phyloP scores from a whole-genome alignment of 1,140 invertebrate species.

The Hydropsyche tenuis region DNA sequence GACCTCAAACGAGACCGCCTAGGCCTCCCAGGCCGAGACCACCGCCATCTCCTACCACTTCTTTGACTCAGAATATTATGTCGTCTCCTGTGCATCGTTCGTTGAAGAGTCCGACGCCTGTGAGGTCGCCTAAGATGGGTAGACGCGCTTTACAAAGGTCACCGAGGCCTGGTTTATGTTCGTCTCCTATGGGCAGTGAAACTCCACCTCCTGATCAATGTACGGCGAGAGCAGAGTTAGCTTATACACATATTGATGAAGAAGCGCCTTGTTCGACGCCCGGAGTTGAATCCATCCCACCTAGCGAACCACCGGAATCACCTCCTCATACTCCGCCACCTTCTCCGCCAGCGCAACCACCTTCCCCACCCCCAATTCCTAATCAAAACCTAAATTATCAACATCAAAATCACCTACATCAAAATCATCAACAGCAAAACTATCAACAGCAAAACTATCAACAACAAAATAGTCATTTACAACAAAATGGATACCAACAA shows the following conservation, averaged over 20 bases:
- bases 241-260: constrained; percentile 39
- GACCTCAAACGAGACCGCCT: constrained; percentile 66
- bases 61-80: constrained; percentile 53
- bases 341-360: constrained; percentile 38
- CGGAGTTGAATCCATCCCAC: constrained; percentile 55
- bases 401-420: too few species aligned
- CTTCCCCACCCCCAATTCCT: constrained; percentile 33
- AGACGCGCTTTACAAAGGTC: constrained; percentile 60
- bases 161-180: constrained; percentile 52
- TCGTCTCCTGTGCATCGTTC: constrained; percentile 52
- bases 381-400: background rate
- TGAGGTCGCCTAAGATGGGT: constrained; percentile 67
- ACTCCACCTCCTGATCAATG: constrained; percentile 53
- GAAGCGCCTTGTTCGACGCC: constrained; percentile 41
- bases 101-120: constrained; percentile 49
- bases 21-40: constrained; percentile 62
- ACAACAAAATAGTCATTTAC: too few species aligned
- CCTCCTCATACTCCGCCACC: constrained; percentile 52
- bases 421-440: too few species aligned
- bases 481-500: background rate
- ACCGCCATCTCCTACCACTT: constrained; percentile 61
- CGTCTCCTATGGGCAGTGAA: constrained; percentile 48
- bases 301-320: constrained; percentile 53
- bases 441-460: too few species aligned
- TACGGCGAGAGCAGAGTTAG: constrained; percentile 31